Evolutionary conservation across 2,113 vertebrate species (phyloP).

Genomic region (Seriola rivoliana): DNA sequence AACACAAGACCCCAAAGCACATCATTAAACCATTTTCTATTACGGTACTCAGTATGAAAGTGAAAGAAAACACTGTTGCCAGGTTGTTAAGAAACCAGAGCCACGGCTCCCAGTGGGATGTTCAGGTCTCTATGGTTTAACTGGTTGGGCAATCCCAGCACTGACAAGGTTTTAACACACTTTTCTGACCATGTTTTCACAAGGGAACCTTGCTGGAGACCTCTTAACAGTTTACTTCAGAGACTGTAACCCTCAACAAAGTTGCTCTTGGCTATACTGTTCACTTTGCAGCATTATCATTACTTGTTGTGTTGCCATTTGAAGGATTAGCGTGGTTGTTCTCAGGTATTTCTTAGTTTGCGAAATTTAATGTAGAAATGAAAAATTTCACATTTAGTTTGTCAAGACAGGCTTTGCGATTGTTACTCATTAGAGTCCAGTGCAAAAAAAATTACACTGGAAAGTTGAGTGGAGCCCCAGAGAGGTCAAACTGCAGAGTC

Average conservation of each 20-base stretch:
- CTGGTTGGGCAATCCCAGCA: slow-evolving; percentile 31
- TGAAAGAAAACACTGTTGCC: slow-evolving; percentile 49
- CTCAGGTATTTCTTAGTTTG: not conserved
- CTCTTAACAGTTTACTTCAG: slow-evolving; percentile 36
- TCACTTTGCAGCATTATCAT: slow-evolving; percentile 1
- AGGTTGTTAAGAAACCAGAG: slow-evolving; percentile 48
- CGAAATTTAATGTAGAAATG: not conserved
- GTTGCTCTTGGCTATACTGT: slow-evolving; percentile 6
- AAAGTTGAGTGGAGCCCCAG: not conserved
- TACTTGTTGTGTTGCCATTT: too few species aligned
- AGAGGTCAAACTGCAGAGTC: not conserved
- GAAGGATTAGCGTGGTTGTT: not conserved
- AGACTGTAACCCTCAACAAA: slow-evolving; percentile 24
- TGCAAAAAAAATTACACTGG: not conserved
- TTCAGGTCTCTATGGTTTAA: slow-evolving; percentile 55
- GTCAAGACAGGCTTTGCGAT: not conserved
- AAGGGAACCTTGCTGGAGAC: slow-evolving; percentile 22
- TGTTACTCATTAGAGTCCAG: not conserved
- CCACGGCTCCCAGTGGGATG: slow-evolving; percentile 33
- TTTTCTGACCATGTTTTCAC: slow-evolving; percentile 40
- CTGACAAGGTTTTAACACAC: slow-evolving; percentile 38
- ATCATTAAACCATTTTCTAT: slow-evolving; percentile 76
- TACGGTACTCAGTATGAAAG: slow-evolving; percentile 46
- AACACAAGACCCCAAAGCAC: slow-evolving; percentile 65
- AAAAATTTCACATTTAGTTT: not conserved